Evolutionary conservation across 2,888 invertebrate genomes (phyloP).

Genomic region (Eueremaeus valkanovi): DNA sequence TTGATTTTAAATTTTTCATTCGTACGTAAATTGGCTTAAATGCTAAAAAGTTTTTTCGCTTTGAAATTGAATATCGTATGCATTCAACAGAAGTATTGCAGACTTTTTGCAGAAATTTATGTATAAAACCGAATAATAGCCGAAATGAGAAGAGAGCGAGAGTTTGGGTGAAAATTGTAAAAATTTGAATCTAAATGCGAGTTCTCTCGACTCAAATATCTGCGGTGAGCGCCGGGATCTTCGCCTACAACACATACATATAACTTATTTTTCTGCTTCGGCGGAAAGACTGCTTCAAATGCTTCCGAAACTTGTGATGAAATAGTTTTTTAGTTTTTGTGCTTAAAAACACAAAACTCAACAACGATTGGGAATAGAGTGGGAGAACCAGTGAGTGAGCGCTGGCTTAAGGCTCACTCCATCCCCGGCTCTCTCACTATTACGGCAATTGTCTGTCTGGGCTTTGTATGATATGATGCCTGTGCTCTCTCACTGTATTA

Average conservation of each 20-base stretch:
- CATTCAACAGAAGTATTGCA: slow-evolving; percentile 17
- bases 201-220: neutral
- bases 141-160: neutral
- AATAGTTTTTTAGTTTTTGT: neutral
- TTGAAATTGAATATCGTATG: slow-evolving; percentile 16
- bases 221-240: neutral
- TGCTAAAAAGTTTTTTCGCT: slow-evolving; percentile 7
- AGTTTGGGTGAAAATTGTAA: neutral
- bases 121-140: neutral
- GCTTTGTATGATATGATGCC: neutral
- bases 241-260: no score
- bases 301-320: neutral
- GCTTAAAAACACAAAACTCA: no score
- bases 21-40: slow-evolving; percentile 18
- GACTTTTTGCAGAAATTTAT: neutral
- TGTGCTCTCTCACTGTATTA: neutral
- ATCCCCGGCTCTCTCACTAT: neutral
- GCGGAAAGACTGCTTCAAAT: neutral
- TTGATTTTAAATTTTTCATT: neutral
- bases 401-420: neutral
- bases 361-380: neutral
- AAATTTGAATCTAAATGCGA: slow-evolving; percentile 13
- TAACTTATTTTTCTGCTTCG: slow-evolving; percentile 3
- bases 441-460: neutral
- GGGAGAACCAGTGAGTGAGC: neutral